phyloP scores from a whole-genome alignment of 2,797 vertebrate genomes.

The Malurus splendens region DNA sequence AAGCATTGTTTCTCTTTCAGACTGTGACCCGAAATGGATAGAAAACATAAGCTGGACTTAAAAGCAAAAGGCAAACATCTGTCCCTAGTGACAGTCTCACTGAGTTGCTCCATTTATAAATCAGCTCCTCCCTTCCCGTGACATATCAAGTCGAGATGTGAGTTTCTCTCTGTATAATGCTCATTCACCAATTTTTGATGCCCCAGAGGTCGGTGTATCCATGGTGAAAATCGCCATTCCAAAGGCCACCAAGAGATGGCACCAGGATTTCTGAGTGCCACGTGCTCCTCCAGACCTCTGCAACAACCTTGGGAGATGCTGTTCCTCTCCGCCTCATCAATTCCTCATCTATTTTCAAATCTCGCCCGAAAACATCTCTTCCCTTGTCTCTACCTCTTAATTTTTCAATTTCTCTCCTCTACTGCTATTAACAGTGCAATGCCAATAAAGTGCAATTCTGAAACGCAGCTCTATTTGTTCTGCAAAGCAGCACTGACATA shows the following conservation, averaged over 20 bases:
- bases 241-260: constrained; percentile 55
- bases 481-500: constrained; percentile 24
- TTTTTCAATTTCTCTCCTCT: constrained; percentile 42
- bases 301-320: neutral
- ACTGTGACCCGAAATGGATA: neutral
- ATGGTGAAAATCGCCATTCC: neutral
- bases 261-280: neutral
- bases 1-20: neutral
- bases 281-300: neutral
- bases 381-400: neutral
- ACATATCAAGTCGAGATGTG: neutral
- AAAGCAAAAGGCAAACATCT: neutral
- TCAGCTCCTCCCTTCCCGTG: neutral
- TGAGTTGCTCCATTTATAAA: neutral
- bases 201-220: neutral
- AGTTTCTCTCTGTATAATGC: neutral
- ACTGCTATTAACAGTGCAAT: neutral
- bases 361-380: constrained; percentile 14
- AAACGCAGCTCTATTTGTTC: constrained; percentile 40
- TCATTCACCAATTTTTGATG: neutral
- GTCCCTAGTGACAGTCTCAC: neutral
- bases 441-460: constrained; percentile 26
- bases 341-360: constrained; percentile 42
- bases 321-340: constrained; percentile 3
- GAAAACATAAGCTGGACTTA: neutral